Evolutionary conservation across 2,888 invertebrate species (phyloP), one percentile per base, ranked within the genome.

Genomic region (Listrodromus nycthemerus): DNA sequence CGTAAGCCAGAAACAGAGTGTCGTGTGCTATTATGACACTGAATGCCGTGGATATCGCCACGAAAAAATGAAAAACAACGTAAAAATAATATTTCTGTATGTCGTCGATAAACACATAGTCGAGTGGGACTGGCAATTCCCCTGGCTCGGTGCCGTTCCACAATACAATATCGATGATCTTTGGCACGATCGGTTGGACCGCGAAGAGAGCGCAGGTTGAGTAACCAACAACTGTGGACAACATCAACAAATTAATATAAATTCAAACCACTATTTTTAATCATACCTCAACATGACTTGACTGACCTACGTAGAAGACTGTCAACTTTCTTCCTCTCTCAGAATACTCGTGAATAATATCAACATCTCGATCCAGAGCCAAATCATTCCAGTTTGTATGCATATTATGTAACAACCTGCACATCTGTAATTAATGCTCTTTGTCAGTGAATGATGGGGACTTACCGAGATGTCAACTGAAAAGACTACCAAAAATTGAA

Each of bases 21-120:
- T 50, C 48, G 27, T 21, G 27, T n/a, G 65, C 33, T 3, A 10
- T 63, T 8, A 4, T 33, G 16, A 61, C 52, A 8, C 33, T 21
- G 21, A 78, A 5, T 1, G 69, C 19, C 55, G 55, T 45, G 0
- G 69, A 48, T 13, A 48, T n/a, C 27, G 52, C 37, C 7, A 78
- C 10, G 30, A 65, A 78, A 13, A 24, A 63, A 19, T 45, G 74
- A 7, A 19, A 19, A 21, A 82, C 74, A 2, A 82, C 24, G 50
- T 78, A 70, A 74, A 69, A 69, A 69, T 82, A 82, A 55, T 79
- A 79, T 65, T 83, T 66, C 27, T 83, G 80, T 30, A 75, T 24
- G 19, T 83, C 83, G 19, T 33, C 33, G 33, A 83, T 10, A 10
- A 33, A 45, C 16, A 13, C 13, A 37, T 83, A 79, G 48, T 74